Evolutionary conservation across 2,888 invertebrate genomes (phyloP).

Genomic region (Ashinkailepas kermadecensis): DNA sequence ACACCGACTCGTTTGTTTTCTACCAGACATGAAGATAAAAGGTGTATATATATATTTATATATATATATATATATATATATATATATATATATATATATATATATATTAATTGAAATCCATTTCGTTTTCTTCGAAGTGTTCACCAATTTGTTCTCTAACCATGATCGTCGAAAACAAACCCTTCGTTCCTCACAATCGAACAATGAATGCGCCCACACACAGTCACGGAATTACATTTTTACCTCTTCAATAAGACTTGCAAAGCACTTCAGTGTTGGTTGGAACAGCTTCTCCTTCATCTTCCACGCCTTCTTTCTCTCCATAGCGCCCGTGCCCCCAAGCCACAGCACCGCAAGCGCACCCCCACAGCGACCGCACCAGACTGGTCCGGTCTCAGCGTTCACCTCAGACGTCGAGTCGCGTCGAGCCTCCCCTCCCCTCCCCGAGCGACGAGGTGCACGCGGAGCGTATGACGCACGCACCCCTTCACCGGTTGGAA

Average conservation of each 20-base stretch:
- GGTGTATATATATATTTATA: no score
- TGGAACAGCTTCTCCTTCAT: slow-evolving; percentile 9
- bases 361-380: background rate
- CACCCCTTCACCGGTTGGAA: background rate
- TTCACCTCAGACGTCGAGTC: background rate
- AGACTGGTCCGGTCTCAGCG: no score
- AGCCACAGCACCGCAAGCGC: background rate
- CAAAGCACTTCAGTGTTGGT: background rate
- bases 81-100: no score
- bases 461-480: background rate
- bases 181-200: no score
- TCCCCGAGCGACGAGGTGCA: background rate
- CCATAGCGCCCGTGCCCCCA: background rate
- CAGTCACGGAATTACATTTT: background rate
- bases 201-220: no score
- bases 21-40: no score
- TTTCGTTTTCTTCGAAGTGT: no score
- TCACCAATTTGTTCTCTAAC: no score
- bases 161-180: no score
- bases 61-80: no score
- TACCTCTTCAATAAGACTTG: background rate
- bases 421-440: background rate
- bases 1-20: no score
- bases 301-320: slow-evolving; percentile 5
- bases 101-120: no score